Conservation (phyloP, 2,113 vertebrate species). For the Elaphurus davidianus region DNA sequence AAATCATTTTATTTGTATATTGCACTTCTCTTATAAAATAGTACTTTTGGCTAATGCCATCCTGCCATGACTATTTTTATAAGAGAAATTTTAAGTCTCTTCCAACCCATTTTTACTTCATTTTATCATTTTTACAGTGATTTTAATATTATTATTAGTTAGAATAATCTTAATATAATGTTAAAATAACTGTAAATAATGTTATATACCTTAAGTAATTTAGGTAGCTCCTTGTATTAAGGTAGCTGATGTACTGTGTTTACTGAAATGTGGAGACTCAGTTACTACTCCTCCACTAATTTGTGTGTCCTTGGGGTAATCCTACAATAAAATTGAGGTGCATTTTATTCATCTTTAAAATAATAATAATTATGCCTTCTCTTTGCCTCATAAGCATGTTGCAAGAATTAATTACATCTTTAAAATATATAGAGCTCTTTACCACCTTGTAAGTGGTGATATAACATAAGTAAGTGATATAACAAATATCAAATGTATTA, state of each 20-base stretch:
- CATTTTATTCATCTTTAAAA: conserved; percentile 23
- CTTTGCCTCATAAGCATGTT: background rate
- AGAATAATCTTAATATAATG: background rate
- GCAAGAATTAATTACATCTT: conserved; percentile 39
- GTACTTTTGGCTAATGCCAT: background rate
- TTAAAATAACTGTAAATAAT: conserved; percentile 7
- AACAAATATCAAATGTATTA: background rate
- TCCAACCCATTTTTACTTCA: background rate
- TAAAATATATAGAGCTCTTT: conserved; percentile 1
- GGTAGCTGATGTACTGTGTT: background rate
- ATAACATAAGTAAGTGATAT: background rate
- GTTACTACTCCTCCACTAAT: background rate
- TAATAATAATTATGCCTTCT: conserved; percentile 17
- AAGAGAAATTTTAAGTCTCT: background rate
- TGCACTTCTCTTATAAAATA: background rate
- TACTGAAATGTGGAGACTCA: background rate
- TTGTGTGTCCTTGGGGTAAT: background rate
- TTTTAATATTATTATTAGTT: background rate
- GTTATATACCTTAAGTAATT: background rate
- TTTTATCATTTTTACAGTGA: background rate
- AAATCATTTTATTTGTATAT: background rate
- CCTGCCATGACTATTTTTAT: background rate
- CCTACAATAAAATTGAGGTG: background rate
- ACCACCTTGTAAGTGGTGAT: background rate
- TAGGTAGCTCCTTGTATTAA: background rate